Base-by-base conservation (phyloP, 2,888 invertebrate species). In the Falcaria lacertinaria region DNA sequence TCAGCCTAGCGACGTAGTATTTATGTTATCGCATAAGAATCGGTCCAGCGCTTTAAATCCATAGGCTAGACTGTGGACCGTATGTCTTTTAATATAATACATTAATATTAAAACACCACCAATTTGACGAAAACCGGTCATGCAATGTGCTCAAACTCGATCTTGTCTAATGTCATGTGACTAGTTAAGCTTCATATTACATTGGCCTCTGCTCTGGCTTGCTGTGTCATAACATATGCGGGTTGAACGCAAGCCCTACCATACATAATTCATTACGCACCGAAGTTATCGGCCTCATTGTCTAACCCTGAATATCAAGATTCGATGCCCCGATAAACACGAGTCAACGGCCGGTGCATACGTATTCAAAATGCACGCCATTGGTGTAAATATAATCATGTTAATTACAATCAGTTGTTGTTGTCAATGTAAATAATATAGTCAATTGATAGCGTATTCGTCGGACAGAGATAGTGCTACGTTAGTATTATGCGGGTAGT, bases 381-480 rank as follows among this genome's bases (percentile, higher is more conserved):
- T 11, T 11, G 56, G 57, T 72, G 71, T 72, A 74, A 64, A 73
- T 72, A 69, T 22, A 62, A 60, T 57, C 57, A 65, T 54, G 62
- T 55, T 64, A 61, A 62, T 59, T 59, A 55, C 53, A 54, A 67
- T 57, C 54, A 59, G 55, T 57, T 60, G 54, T 63, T 60, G 54
- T 63, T 64, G 65, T 74, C 69, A 52, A 64, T 82, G 81, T 83
- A 82, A 76, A 79, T 78, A 76, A 37, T 13, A 71, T 78, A 81
- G 81, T 82, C 78, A 77, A 76, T 74, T 75, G 70, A 71, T 77
- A 75, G 69, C 53, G 54, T 75, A 76, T 72, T 58, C 57, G 60
- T 59, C 58, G 63, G 69, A 74, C 74, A 74, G 78, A 78, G 76
- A 77, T 79, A 77, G 65, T 54, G 53, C 53, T 67, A 69, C 50